Evolutionary conservation across 2,888 invertebrate species (phyloP).

Genomic region (Thalpophila matura): DNA sequence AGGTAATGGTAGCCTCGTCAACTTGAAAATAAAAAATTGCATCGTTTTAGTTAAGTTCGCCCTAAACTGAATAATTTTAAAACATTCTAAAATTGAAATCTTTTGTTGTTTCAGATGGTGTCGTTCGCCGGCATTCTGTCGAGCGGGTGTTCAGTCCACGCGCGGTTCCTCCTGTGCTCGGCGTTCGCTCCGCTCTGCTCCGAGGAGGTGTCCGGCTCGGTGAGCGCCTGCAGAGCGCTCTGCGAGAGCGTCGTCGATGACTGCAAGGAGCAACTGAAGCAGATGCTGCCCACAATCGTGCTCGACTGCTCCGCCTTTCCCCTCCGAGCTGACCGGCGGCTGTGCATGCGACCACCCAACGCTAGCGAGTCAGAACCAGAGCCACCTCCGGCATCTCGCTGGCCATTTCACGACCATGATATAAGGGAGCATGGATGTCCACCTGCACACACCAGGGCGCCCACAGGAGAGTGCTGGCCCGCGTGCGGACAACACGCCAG

Average conservation of each 20-base stretch:
- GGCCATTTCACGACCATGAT: slow-evolving; percentile 84
- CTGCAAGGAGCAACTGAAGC: slow-evolving; percentile 93
- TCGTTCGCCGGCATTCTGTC: slow-evolving; percentile 94
- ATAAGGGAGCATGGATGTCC: slow-evolving; percentile 89
- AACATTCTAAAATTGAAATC: slow-evolving; percentile 48
- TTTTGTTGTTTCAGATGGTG: slow-evolving; percentile 91
- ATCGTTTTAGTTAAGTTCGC: neutral
- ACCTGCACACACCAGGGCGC: slow-evolving; percentile 90
- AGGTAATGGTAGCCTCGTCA: slow-evolving; percentile 1
- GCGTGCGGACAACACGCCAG: slow-evolving; percentile 93
- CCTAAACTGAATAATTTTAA: neutral
- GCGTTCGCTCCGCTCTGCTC: slow-evolving; percentile 98
- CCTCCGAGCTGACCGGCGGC: slow-evolving; percentile 92
- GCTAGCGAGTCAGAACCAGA: slow-evolving; percentile 85
- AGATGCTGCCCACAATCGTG: slow-evolving; percentile 93
- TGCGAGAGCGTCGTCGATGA: slow-evolving; percentile 94
- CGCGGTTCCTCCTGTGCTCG: slow-evolving; percentile 97
- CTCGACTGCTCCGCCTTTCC: slow-evolving; percentile 96
- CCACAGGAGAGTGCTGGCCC: slow-evolving; percentile 91
- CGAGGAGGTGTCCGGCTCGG: slow-evolving; percentile 95
- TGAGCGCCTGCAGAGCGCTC: slow-evolving; percentile 96
- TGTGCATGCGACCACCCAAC: slow-evolving; percentile 94
- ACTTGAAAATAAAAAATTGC: neutral
- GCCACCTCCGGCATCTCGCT: slow-evolving; percentile 82
- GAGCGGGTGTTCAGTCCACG: slow-evolving; percentile 95